phyloP scores from a whole-genome alignment of 2,797 vertebrate genomes.

The Acanthurus lineatus region DNA sequence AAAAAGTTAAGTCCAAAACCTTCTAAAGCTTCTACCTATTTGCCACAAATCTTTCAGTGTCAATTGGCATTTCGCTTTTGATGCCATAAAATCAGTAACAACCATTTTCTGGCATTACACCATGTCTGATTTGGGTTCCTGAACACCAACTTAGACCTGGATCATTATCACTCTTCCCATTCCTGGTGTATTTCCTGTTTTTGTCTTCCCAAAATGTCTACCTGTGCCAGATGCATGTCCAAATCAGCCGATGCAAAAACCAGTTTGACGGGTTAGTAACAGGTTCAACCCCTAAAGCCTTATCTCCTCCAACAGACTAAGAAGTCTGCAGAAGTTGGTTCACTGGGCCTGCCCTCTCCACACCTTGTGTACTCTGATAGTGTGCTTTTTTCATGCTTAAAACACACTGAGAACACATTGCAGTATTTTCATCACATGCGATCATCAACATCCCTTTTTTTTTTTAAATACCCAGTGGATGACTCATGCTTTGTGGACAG shows the following conservation, averaged over 20 bases:
- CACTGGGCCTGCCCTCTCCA: background rate
- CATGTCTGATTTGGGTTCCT: background rate
- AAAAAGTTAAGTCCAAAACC: no score
- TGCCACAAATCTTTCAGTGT: background rate
- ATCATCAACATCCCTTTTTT: background rate
- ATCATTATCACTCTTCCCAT: background rate
- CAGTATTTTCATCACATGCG: background rate
- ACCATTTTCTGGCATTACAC: background rate
- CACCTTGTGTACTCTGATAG: background rate
- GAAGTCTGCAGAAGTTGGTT: background rate
- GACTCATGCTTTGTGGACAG: background rate
- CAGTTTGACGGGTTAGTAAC: slow-evolving; percentile 40
- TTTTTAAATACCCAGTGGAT: background rate
- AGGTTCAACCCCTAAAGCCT: background rate
- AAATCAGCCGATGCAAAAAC: slow-evolving; percentile 30
- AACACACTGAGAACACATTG: background rate
- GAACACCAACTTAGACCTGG: background rate
- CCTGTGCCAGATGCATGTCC: background rate
- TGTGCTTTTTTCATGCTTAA: background rate
- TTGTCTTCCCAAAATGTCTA: slow-evolving; percentile 14
- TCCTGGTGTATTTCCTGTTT: background rate
- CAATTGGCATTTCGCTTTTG: background rate
- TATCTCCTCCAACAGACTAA: slow-evolving; percentile 36
- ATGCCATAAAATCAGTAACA: background rate
- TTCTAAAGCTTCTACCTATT: background rate